Conservation (phyloP, 2,888 invertebrate genomes). For the Cerastis rubricosa region DNA sequence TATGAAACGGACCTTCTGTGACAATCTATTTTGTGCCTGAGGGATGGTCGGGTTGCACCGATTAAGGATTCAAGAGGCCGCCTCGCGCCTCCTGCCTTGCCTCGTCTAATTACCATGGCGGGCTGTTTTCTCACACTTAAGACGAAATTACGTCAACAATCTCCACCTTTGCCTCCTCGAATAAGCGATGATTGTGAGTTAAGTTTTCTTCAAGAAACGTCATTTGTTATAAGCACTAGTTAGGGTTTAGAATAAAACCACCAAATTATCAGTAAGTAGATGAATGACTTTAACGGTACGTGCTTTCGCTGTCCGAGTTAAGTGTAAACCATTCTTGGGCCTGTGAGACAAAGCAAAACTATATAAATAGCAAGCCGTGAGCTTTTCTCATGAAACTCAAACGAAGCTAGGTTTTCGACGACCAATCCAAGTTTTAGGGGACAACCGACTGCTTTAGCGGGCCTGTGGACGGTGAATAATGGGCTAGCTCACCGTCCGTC, state of each 20-base stretch:
- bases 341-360: not conserved
- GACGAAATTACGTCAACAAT: constrained; percentile 76
- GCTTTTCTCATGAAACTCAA: not conserved
- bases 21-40: not conserved
- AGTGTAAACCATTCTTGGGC: not conserved
- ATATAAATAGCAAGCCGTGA: not conserved
- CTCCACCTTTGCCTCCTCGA: constrained; percentile 60
- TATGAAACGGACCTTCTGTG: not conserved
- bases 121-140: constrained; percentile 82
- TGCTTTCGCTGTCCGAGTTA: too few species aligned
- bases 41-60: constrained; percentile 74
- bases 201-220: constrained; percentile 13
- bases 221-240: not conserved
- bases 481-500: too few species aligned
- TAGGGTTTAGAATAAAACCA: too few species aligned
- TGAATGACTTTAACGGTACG: too few species aligned
- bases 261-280: too few species aligned
- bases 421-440: not conserved
- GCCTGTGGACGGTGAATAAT: too few species aligned
- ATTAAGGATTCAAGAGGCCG: constrained; percentile 85
- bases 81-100: constrained; percentile 58
- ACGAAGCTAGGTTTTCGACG: not conserved
- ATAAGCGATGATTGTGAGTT: constrained; percentile 36
- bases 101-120: constrained; percentile 83
- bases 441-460: too few species aligned